Evolutionary conservation across 2,888 invertebrate species (phyloP).

Genomic region (Drosophila quinaria): DNA sequence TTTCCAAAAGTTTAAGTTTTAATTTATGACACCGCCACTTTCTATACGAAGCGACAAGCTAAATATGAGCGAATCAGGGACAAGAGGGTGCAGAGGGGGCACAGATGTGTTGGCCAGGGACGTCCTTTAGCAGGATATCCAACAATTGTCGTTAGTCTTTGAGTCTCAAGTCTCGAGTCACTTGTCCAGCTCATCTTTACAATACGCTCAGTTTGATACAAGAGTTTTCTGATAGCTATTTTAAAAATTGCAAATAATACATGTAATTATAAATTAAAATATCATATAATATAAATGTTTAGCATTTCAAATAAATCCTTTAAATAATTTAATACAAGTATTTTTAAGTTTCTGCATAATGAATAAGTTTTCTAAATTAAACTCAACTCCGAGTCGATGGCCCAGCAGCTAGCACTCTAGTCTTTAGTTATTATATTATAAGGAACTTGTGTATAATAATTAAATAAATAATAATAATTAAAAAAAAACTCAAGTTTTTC

Average conservation of each 20-base stretch:
- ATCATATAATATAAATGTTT: too few species aligned
- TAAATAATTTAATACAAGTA: too few species aligned
- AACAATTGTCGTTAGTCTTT: constrained; percentile 73
- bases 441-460: too few species aligned
- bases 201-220: constrained; percentile 32
- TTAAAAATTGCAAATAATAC: neutral
- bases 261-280: neutral
- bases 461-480: too few species aligned
- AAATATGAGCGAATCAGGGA: constrained; percentile 72
- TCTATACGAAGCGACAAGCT: constrained; percentile 82
- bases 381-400: too few species aligned
- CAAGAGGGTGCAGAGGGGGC: neutral
- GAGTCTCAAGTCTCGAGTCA: constrained; percentile 59
- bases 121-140: constrained; percentile 76
- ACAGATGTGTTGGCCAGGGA: neutral
- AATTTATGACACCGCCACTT: constrained; percentile 85
- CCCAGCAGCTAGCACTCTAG: too few species aligned
- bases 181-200: constrained; percentile 55
- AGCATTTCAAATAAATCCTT: too few species aligned
- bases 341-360: too few species aligned
- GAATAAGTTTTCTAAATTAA: too few species aligned
- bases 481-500: too few species aligned
- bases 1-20: constrained; percentile 86
- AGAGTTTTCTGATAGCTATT: neutral
- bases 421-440: too few species aligned